phyloP scores from a whole-genome alignment of 2,888 invertebrate genomes.

The Drosophila melanosoma region DNA sequence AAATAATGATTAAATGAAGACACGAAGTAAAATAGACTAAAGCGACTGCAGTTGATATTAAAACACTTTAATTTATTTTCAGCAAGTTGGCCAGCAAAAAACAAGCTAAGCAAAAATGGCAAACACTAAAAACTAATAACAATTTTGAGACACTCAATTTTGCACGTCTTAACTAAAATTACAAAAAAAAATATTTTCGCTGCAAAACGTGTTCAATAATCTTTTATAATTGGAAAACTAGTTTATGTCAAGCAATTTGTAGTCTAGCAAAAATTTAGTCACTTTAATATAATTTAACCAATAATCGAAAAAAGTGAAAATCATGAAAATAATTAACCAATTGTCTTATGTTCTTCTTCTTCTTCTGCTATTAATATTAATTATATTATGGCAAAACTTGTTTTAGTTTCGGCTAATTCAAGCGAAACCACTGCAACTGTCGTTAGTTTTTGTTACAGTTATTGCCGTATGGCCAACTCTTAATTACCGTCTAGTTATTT shows the following conservation, averaged over 20 bases:
- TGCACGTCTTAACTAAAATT: not conserved
- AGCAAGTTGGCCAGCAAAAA: not conserved
- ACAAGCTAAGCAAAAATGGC: not conserved
- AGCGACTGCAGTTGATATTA: not conserved
- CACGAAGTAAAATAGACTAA: not conserved
- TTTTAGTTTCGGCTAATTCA: not conserved
- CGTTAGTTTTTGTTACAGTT: not conserved
- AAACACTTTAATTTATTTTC: conserved; percentile 1
- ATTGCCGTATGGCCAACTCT: conserved; percentile 18
- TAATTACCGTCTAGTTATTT: conserved; percentile 31
- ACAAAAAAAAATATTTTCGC: conserved; percentile 1
- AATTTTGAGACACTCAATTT: not conserved
- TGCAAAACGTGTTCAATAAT: conserved; percentile 2
- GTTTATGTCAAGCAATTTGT: not conserved
- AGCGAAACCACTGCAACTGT: not conserved
- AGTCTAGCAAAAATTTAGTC: too few species aligned
- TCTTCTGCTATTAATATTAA: not conserved
- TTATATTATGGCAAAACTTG: not conserved
- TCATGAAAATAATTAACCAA: not conserved
- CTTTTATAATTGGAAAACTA: not conserved
- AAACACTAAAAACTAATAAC: not conserved
- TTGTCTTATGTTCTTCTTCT: not conserved
- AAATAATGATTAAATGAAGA: conserved; percentile 1
- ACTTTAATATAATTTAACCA: not conserved
- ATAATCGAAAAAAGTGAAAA: not conserved